Evolutionary conservation across 1,140 invertebrate genomes (phyloP).

Genomic region (Campoletis sonorensis): DNA sequence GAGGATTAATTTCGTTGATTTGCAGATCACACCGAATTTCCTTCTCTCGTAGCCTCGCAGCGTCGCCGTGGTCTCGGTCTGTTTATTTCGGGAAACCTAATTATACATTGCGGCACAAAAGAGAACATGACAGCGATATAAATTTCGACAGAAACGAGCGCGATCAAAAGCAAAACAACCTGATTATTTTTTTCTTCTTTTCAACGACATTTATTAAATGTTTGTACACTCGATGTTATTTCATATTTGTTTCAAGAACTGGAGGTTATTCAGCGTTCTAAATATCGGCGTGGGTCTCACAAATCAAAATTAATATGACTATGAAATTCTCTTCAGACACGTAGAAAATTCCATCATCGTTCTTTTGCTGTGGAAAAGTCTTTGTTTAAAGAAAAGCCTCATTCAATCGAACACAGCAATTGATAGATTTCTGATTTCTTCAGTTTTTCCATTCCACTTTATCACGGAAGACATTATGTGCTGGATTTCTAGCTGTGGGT

Average conservation of each 20-base stretch:
- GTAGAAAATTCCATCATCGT: too few relatives aligned
- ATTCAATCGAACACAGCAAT: too few relatives aligned
- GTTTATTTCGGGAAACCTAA: background rate
- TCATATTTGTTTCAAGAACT: too few relatives aligned
- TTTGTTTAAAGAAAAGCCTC: background rate
- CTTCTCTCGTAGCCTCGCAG: background rate
- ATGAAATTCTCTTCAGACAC: too few relatives aligned
- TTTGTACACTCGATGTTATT: too few relatives aligned
- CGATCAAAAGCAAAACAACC: too few relatives aligned
- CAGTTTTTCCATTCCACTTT: background rate
- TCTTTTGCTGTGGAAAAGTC: too few relatives aligned
- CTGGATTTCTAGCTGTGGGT: background rate
- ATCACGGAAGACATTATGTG: background rate
- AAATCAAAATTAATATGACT: too few relatives aligned
- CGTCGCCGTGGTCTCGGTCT: background rate
- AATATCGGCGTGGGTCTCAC: too few relatives aligned
- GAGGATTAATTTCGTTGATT: background rate
- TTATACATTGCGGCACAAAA: background rate
- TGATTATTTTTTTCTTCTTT: background rate
- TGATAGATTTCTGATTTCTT: too few relatives aligned
- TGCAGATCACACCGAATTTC: conserved; percentile 2
- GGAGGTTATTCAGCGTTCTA: too few relatives aligned
- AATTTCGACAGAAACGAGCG: too few relatives aligned
- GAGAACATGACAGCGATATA: background rate
- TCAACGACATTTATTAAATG: background rate